Evolutionary conservation across 2,888 invertebrate genomes (phyloP).

Genomic region (Campoplex nolae): DNA sequence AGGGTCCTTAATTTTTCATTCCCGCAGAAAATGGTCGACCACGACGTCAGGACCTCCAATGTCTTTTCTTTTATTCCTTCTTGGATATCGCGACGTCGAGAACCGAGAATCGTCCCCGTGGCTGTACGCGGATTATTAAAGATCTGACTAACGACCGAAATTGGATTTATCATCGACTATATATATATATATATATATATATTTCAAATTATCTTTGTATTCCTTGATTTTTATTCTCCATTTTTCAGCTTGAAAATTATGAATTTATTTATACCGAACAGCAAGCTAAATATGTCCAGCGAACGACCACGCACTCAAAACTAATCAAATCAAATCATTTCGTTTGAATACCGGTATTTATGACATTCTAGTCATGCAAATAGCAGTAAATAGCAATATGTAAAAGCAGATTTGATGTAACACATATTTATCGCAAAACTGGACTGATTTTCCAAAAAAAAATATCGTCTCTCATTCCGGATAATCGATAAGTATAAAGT

Average conservation of each 20-base stretch:
- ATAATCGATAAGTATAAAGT: too few species aligned
- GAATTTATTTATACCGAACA: not conserved
- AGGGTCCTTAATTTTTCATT: conserved; percentile 79
- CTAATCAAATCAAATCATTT: not conserved
- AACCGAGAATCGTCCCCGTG: conserved; percentile 21
- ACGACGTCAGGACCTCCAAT: conserved; percentile 11
- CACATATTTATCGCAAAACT: too few species aligned
- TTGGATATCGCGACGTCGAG: conserved; percentile 42
- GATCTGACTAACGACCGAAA: conserved; percentile 46
- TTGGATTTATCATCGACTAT: conserved; percentile 44
- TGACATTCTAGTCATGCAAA: too few species aligned
- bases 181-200: conserved; percentile 12
- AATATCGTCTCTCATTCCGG: too few species aligned
- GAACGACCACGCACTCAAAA: not conserved
- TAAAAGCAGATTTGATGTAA: too few species aligned
- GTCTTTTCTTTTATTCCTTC: conserved; percentile 35
- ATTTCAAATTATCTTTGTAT: not conserved
- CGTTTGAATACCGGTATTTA: too few species aligned
- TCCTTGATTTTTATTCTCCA: not conserved
- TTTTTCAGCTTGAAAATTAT: not conserved
- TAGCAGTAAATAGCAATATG: too few species aligned
- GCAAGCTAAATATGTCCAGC: not conserved
- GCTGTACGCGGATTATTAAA: conserved; percentile 30
- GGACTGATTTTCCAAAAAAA: not conserved
- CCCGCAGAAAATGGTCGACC: conserved; percentile 38